Conservation (phyloP, 1,140 invertebrate species). For the Sycophaga agraensis region DNA sequence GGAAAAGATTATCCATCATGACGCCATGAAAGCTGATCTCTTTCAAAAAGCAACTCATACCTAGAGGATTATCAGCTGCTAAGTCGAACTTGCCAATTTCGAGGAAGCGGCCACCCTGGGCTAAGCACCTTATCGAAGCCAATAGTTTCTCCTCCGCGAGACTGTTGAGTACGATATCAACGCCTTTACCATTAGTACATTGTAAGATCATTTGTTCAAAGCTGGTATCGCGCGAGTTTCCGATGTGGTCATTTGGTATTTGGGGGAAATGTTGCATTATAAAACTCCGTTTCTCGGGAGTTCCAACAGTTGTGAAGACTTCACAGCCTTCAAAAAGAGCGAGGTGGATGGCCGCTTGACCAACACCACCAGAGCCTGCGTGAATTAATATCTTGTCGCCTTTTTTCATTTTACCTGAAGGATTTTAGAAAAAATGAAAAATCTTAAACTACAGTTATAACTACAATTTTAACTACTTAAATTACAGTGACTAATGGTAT, state of each 20-base stretch:
- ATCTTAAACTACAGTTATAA: not conserved
- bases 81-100: conserved; percentile 81
- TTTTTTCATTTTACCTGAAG: conserved; percentile 54
- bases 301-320: conserved; percentile 72
- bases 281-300: conserved; percentile 69
- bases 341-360: conserved; percentile 76
- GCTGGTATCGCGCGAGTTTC: conserved; percentile 69
- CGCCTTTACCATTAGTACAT: conserved; percentile 66
- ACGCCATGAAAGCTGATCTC: conserved; percentile 81
- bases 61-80: conserved; percentile 65
- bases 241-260: conserved; percentile 69
- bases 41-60: conserved; percentile 76
- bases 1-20: conserved; percentile 68
- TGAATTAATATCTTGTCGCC: conserved; percentile 74
- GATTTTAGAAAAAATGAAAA: not conserved
- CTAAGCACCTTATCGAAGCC: conserved; percentile 78
- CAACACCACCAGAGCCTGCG: conserved; percentile 75
- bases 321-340: conserved; percentile 67
- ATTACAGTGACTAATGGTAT: not conserved
- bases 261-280: conserved; percentile 67
- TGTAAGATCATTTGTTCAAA: conserved; percentile 72
- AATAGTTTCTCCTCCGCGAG: conserved; percentile 76
- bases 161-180: conserved; percentile 79
- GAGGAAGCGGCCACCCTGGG: conserved; percentile 67
- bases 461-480: not conserved